Evolutionary conservation across 2,113 vertebrate genomes (phyloP).

Genomic region (Mustela lutreola): DNA sequence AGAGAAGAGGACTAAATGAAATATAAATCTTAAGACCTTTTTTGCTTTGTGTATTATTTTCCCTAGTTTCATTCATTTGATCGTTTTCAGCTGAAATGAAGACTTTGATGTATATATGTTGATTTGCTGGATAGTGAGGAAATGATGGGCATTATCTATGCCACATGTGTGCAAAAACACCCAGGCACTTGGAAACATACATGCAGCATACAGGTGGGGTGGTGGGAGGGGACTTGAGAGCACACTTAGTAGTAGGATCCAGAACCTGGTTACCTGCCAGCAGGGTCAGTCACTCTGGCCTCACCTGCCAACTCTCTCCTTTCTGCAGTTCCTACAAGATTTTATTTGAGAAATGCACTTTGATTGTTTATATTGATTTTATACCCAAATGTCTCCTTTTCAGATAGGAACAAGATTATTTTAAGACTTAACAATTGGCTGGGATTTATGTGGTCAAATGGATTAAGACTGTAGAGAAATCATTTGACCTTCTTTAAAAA

Average conservation of each 20-base stretch:
- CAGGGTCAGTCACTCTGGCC: not conserved
- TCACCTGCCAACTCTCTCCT: not conserved
- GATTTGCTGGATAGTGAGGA: not conserved
- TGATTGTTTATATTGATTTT: slow-evolving; percentile 59
- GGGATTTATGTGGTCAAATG: slow-evolving; percentile 50
- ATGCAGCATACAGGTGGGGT: fast-evolving
- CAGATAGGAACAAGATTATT: slow-evolving; percentile 22
- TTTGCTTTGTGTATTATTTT: not conserved
- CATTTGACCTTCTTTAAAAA: slow-evolving; percentile 28
- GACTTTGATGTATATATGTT: not conserved
- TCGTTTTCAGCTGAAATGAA: slow-evolving; percentile 15
- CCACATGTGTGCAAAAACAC: not conserved
- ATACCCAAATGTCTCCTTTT: slow-evolving; percentile 29
- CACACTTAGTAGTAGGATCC: fast-evolving
- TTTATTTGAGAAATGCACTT: slow-evolving; percentile 42
- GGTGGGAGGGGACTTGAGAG: fast-evolving
- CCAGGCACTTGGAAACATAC: not conserved
- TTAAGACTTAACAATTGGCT: slow-evolving; percentile 49
- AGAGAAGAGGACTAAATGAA: not conserved
- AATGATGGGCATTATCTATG: not conserved
- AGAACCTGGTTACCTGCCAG: not conserved
- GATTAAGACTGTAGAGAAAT: slow-evolving; percentile 46
- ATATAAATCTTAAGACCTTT: not conserved
- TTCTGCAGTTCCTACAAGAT: not conserved
- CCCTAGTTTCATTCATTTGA: not conserved